Evolutionary conservation across 2,888 invertebrate species (phyloP).

Genomic region (Drosophila sordidapex): DNA sequence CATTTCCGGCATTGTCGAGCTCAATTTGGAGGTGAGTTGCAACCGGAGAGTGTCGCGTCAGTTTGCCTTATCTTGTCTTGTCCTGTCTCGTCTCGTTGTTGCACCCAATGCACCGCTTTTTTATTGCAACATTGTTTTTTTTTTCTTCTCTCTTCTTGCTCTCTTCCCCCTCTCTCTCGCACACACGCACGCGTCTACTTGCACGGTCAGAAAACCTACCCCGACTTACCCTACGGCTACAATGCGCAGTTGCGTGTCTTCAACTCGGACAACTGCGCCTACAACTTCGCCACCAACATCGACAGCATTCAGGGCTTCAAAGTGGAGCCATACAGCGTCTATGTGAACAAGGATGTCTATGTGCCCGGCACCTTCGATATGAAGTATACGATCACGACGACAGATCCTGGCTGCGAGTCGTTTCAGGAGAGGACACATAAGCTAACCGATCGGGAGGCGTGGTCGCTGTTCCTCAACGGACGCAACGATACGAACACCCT

Average conservation of each 20-base stretch:
- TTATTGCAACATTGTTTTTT: conserved; percentile 12
- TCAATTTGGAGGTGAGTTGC: conserved; percentile 88
- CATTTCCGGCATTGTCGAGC: conserved; percentile 94
- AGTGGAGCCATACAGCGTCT: conserved; percentile 57
- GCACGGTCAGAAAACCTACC: conserved; percentile 87
- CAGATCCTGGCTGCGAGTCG: conserved; percentile 33
- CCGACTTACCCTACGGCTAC: conserved; percentile 87
- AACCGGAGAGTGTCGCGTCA: not conserved
- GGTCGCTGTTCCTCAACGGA: conserved; percentile 74
- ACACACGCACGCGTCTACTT: conserved; percentile 44
- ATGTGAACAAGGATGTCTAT: conserved; percentile 69
- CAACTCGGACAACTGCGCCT: conserved; percentile 87
- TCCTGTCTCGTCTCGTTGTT: not conserved
- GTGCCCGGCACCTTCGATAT: conserved; percentile 40
- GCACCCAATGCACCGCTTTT: conserved; percentile 37
- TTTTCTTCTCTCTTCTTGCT: conserved; percentile 18
- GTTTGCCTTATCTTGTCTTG: not conserved
- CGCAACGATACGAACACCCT: conserved; percentile 25
- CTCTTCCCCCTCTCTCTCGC: conserved; percentile 1
- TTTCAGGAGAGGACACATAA: not conserved
- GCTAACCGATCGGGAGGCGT: conserved; percentile 61
- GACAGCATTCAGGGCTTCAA: conserved; percentile 36
- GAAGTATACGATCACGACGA: conserved; percentile 30
- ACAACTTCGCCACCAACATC: conserved; percentile 68
- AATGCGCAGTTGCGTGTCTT: conserved; percentile 89